A percentile compares a stretch with the other conserved stretches of the same genome.
These are phyloP conservation scores for Ephydatia muelleri DNA, from an alignment of 37 sponge, comb jelly and placozoan species.

Conservation along the genomic window DNA sequence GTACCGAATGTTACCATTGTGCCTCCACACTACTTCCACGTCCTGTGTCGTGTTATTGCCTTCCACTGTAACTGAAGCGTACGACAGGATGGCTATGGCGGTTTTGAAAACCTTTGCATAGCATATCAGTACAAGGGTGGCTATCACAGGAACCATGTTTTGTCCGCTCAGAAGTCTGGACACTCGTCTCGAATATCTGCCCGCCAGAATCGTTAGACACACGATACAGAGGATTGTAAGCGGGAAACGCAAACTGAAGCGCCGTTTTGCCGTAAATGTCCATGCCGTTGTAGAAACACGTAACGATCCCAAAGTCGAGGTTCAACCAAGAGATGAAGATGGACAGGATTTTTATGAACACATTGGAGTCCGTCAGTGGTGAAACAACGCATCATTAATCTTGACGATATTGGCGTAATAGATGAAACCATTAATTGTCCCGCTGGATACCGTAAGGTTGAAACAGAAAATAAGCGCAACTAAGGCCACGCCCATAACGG, in stretches of 20 bases:
- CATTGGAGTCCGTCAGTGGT: neutral
- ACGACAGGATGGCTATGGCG: neutral
- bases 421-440: neutral
- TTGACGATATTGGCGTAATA: neutral
- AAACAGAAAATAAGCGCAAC: neutral
- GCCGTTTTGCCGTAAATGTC: neutral
- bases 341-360: neutral
- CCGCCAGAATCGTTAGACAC: neutral
- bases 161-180: neutral
- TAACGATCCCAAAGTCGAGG: constrained; percentile 6
- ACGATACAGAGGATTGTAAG: neutral
- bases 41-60: neutral
- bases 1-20: neutral
- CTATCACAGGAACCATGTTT: neutral
- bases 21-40: neutral
- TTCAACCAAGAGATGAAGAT: constrained; percentile 2
- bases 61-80: neutral
- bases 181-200: neutral
- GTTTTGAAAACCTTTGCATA: neutral
- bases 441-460: neutral
- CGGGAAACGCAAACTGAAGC: constrained; percentile 4
- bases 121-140: neutral
- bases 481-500: neutral
- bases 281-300: constrained; percentile 11
- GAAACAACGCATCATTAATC: neutral